phyloP scores from a whole-genome alignment of 2,797 vertebrate species.

The Tachyglossus aculeatus region DNA sequence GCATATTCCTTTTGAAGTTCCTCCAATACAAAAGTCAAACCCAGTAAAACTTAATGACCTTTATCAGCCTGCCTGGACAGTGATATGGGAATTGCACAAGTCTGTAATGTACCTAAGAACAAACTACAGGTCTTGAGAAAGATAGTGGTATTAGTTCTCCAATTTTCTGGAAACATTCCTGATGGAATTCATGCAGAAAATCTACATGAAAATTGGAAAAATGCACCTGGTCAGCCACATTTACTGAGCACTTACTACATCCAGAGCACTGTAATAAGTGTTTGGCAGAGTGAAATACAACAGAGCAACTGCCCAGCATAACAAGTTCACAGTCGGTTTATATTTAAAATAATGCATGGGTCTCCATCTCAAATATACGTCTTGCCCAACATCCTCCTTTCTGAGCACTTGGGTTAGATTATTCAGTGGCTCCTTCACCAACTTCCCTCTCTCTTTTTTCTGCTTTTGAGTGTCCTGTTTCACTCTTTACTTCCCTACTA shows the following conservation, averaged over 20 bases:
- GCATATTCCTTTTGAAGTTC: background rate
- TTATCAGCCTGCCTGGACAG: background rate
- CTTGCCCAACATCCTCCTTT: background rate
- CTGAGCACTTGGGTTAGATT: no score
- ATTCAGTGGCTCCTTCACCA: no score
- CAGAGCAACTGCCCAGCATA: no score
- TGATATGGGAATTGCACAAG: background rate
- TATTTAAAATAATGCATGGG: background rate
- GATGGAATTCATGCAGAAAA: background rate
- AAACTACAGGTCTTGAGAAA: background rate
- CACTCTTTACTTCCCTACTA: background rate
- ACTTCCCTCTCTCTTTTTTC: no score
- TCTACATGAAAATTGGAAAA: background rate
- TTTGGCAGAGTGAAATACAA: no score
- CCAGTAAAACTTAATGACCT: constrained; percentile 12
- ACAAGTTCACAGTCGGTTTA: no score
- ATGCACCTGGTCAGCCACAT: no score
- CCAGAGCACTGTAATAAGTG: no score
- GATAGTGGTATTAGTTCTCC: background rate
- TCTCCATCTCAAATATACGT: background rate
- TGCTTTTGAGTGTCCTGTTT: no score
- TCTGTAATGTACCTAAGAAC: constrained; percentile 14
- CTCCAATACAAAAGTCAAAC: background rate
- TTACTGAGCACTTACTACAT: no score
- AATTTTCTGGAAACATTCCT: background rate